Percentiles rank a stretch among this genome's conserved stretches.
These are phyloP conservation scores for Campaea margaritaria DNA, from an alignment of 2,888 invertebrate genomes.

Conservation along the genomic window DNA sequence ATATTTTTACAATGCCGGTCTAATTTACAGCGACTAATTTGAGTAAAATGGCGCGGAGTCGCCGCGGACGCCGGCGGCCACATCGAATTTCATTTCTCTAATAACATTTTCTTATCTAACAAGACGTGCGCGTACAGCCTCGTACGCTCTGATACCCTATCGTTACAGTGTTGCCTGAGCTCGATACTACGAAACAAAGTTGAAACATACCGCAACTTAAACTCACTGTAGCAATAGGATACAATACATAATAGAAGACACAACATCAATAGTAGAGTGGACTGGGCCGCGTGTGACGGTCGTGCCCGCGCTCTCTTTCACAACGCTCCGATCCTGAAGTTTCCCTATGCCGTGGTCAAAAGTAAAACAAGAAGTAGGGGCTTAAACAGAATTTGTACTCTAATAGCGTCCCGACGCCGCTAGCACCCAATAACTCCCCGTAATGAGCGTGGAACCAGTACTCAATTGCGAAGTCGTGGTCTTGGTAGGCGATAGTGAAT, in stretches of 20 bases:
- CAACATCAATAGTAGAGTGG: slow-evolving; percentile 82
- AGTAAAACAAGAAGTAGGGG: slow-evolving; percentile 82
- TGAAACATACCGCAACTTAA: slow-evolving; percentile 74
- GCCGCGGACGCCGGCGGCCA: slow-evolving; percentile 46
- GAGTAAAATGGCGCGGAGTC: slow-evolving; percentile 58
- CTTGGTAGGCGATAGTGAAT: neutral
- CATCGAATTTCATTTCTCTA: slow-evolving; percentile 74
- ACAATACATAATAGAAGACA: slow-evolving; percentile 75
- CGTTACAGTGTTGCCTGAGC: slow-evolving; percentile 71
- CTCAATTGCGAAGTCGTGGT: neutral
- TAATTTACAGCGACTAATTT: slow-evolving; percentile 77
- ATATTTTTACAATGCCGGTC: slow-evolving; percentile 80
- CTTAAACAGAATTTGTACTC: slow-evolving; percentile 91
- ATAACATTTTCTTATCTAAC: slow-evolving; percentile 82
- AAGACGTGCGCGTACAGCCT: slow-evolving; percentile 73
- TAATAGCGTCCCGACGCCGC: slow-evolving; percentile 79
- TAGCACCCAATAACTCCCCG: slow-evolving; percentile 49
- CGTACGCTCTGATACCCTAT: slow-evolving; percentile 73
- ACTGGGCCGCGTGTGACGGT: slow-evolving; percentile 47
- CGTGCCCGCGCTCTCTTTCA: slow-evolving; percentile 65
- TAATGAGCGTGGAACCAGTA: slow-evolving; percentile 41
- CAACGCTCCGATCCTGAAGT: slow-evolving; percentile 52
- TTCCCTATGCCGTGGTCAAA: slow-evolving; percentile 75
- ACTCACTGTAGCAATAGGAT: slow-evolving; percentile 81
- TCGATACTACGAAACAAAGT: slow-evolving; percentile 53